A percentile compares a stretch with the other conserved stretches of the same genome.
phyloP scores from a whole-genome alignment of 2,113 vertebrate genomes.

The Nansenia antarctica region DNA sequence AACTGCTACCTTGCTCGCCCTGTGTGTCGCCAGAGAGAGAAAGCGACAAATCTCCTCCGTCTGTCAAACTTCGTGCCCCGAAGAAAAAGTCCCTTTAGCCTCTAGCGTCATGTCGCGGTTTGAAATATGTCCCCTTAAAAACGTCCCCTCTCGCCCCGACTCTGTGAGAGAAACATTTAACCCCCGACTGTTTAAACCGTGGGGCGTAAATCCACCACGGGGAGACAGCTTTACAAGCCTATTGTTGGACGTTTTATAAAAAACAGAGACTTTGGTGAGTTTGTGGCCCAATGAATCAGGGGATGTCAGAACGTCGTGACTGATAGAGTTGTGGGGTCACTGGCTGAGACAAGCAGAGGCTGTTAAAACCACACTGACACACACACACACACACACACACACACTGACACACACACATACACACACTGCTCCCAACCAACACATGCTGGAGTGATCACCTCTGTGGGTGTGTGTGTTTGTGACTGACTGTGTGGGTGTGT shows the following conservation, averaged over 20 bases:
- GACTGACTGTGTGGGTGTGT: background rate
- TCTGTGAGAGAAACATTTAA: conserved; percentile 34
- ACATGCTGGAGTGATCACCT: conserved; percentile 3
- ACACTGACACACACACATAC: conserved; percentile 25
- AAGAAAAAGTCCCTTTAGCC: no score
- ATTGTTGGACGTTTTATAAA: conserved; percentile 64
- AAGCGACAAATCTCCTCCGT: no score
- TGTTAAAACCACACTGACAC: conserved; percentile 36
- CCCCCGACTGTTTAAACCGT: conserved; percentile 49
- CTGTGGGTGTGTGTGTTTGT: background rate
- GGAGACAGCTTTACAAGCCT: conserved; percentile 68
- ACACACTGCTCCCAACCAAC: conserved; percentile 31
- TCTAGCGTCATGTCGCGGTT: conserved; percentile 8
- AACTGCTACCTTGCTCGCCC: no score
- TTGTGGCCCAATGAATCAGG: conserved; percentile 57
- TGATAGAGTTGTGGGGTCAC: conserved; percentile 34
- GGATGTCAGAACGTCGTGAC: conserved; percentile 57
- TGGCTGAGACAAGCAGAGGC: background rate
- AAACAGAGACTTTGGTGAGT: conserved; percentile 47
- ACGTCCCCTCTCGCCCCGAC: no score
- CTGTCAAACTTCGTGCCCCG: no score
- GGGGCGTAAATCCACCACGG: conserved; percentile 56
- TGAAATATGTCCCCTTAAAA: conserved; percentile 19
- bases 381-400: no score
- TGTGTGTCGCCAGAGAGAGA: no score